Evolutionary conservation across 2,888 invertebrate species (phyloP), one percentile per base, ranked within the genome.

Genomic region (Agrenia bidenticulata): DNA sequence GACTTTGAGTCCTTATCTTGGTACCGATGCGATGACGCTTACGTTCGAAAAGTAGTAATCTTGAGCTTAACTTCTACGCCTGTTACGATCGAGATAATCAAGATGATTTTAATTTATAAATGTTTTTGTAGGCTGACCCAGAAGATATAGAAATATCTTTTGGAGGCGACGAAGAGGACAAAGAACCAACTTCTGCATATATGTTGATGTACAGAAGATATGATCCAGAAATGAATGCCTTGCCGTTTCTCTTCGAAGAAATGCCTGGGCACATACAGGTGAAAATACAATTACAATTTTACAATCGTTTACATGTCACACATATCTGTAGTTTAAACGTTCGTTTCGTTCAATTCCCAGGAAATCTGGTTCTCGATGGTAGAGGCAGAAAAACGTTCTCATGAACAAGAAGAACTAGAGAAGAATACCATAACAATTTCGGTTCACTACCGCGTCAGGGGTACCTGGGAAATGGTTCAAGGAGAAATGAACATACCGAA

Each of bases 11-110:
- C 84, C 61, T 85, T 86, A 66, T 85, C 87, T 74, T 94, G 93
- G 93, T 88, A 88, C 78, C 90, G 91, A 78, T 94, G 93, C 79
- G 93, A 94, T 80, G 94, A 94, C 81, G 90, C 92, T 77, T 86
- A 85, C 73, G 93, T 94, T 27, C 84, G 85, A 41, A 82, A 84
- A 80, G 89, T 89, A 80, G 79, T 82, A 7, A 78, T n/a, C 41
- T 0, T n/a, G 9, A 2, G 21, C 27, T 19, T 39, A 9, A 13
- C 11, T 39, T 13, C 9, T 39, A 39, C 9, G 41, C 9, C 13
- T 39, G 9, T 13, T 13, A 39, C 11, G 41, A 39, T 39, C 13
- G n/a, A 39, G 13, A 39, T 39, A 39, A 13, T 39, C 11, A 39
- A 39, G 13, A 39, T 39, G 13, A 39, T 39, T n/a, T n/a, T n/a